Conservation (phyloP, 2,113 vertebrate genomes). For the Oryctolagus cuniculus region DNA sequence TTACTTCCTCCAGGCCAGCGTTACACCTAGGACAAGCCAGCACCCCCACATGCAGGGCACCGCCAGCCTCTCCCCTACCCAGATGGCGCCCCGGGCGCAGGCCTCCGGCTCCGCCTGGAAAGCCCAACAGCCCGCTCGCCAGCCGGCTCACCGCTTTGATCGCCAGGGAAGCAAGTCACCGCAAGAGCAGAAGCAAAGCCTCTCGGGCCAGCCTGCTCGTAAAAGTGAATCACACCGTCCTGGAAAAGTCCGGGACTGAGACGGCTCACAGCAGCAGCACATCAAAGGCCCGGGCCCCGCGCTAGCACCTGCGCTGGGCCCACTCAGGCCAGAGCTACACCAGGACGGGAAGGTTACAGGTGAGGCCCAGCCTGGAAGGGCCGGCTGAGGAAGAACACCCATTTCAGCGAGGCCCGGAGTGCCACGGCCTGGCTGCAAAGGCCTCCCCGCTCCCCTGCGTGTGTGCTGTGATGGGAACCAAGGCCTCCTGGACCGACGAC, state of each 20-base stretch:
- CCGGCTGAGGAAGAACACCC: neutral
- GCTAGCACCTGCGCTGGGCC: neutral
- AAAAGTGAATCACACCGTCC: slow-evolving; percentile 37
- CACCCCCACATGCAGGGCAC: neutral
- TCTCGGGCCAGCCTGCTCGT: neutral
- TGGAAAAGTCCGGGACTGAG: neutral
- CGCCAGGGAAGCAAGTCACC: slow-evolving; percentile 30
- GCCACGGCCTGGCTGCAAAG: neutral
- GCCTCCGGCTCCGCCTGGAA: neutral
- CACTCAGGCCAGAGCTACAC: neutral
- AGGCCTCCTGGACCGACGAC: neutral
- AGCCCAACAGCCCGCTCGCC: neutral
- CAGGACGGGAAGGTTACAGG: too few species aligned
- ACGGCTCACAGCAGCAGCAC: neutral
- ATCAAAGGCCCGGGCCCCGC: neutral
- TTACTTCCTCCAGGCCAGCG: neutral
- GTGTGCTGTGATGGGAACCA: neutral
- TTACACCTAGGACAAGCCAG: neutral
- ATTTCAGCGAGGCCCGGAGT: neutral
- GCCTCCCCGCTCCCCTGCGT: neutral
- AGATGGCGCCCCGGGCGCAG: rapidly evolving
- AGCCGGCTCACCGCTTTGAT: slow-evolving; percentile 36
- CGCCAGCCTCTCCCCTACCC: neutral
- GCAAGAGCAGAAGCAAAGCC: slow-evolving; percentile 48
- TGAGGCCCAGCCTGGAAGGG: too few species aligned